phyloP scores from a whole-genome alignment of 2,113 vertebrate genomes.

The Herpetotheres cachinnans region DNA sequence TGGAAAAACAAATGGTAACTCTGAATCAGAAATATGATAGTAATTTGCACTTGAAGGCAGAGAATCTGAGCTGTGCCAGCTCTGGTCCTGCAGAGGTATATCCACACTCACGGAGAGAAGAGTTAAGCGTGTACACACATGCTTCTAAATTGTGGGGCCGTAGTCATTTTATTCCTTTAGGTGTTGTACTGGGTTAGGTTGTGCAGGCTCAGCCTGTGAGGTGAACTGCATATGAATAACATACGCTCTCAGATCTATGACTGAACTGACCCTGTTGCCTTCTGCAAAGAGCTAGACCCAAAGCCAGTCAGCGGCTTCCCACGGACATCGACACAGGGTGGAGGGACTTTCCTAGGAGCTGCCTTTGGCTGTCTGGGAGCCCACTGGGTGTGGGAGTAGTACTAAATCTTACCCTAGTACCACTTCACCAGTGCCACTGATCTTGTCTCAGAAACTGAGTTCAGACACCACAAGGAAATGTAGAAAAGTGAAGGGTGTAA shows the following conservation, averaged over 20 bases:
- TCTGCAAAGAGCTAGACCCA: neutral
- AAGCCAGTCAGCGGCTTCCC: neutral
- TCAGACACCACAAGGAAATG: neutral
- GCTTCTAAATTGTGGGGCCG: neutral
- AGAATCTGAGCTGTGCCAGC: neutral
- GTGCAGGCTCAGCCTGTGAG: neutral
- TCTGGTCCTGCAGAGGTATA: neutral
- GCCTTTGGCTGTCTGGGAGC: neutral
- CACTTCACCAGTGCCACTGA: neutral
- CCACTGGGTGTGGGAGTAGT: neutral
- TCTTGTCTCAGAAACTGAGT: neutral
- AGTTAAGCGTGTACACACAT: neutral
- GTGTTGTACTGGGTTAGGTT: neutral
- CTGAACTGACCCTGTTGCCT: neutral
- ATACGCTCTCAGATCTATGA: fast-evolving
- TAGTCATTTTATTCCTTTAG: neutral
- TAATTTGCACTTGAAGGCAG: neutral
- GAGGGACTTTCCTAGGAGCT: neutral
- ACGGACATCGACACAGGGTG: neutral
- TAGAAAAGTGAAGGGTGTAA: neutral
- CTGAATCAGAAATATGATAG: neutral
- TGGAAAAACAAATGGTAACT: neutral
- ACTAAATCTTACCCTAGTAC: neutral
- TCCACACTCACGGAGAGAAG: neutral
- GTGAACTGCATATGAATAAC: neutral